A percentile compares a stretch with the other conserved stretches of the same genome.
Evolutionary conservation across 2,797 vertebrate genomes (phyloP).

Genomic region (Psittacula echo): DNA sequence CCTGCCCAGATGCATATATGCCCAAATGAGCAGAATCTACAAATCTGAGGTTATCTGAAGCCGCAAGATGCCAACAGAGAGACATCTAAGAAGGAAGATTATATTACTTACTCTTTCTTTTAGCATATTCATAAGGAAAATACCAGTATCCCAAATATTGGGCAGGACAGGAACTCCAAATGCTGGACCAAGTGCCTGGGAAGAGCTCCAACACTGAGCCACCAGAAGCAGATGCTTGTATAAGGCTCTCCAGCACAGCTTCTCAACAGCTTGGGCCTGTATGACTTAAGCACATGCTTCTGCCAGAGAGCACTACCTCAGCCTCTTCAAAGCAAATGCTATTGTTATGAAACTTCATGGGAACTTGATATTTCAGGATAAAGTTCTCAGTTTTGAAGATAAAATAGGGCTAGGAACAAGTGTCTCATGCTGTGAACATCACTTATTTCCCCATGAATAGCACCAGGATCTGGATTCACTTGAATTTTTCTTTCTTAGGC

Average conservation of each 20-base stretch:
- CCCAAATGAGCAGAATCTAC: neutral
- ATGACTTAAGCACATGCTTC: neutral
- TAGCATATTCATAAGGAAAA: neutral
- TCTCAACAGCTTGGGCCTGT: neutral
- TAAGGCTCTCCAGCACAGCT: neutral
- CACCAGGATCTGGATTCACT: neutral
- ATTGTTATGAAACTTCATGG: neutral
- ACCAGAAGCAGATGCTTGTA: neutral
- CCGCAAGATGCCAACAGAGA: neutral
- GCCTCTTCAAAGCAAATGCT: neutral
- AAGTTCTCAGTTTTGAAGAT: neutral
- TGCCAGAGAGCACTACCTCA: neutral
- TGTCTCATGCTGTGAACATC: fast-evolving
- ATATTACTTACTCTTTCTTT: neutral
- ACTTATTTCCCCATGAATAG: neutral
- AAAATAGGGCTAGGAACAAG: neutral
- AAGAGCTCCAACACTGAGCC: neutral
- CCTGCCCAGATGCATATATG: no score
- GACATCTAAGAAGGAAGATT: neutral
- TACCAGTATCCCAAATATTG: fast-evolving
- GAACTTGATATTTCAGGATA: neutral
- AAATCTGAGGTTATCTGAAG: neutral
- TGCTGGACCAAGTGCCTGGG: neutral
- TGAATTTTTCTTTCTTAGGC: neutral
- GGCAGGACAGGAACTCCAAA: neutral